Percentiles rank a stretch among this genome's conserved stretches.
Conservation (phyloP, 2,797 vertebrate species). For the Florisuga fusca region DNA sequence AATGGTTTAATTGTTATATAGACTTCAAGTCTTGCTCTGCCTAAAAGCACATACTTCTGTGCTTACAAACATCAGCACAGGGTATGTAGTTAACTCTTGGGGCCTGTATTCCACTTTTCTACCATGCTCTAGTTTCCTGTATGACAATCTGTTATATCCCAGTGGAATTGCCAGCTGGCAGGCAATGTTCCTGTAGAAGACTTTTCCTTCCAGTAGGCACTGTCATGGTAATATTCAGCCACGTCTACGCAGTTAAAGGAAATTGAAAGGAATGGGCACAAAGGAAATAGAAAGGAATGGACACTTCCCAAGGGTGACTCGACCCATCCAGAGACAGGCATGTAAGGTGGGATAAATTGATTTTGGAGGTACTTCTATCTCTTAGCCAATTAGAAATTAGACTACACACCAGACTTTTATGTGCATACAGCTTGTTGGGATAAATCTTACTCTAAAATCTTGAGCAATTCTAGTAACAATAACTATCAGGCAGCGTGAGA, state of each 20-base stretch:
- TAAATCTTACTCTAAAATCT: not conserved
- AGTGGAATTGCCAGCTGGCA: not conserved
- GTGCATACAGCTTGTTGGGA: not conserved
- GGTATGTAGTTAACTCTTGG: not conserved
- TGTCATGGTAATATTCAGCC: not conserved
- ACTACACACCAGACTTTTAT: not conserved
- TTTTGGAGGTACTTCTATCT: not conserved
- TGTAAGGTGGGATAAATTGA: not conserved
- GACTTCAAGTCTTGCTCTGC: not conserved
- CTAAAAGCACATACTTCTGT: not conserved
- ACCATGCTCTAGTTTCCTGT: not conserved
- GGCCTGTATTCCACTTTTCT: not conserved
- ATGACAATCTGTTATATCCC: not conserved
- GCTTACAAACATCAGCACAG: not conserved
- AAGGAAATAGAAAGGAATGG: constrained; percentile 23
- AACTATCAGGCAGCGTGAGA: not conserved
- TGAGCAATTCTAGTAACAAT: not conserved
- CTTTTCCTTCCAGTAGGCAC: not conserved
- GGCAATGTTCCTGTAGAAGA: constrained; percentile 15
- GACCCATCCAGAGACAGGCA: accelerated
- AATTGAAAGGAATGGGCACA: constrained; percentile 14
- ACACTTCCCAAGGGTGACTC: not conserved
- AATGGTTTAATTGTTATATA: not conserved
- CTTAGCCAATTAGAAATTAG: constrained; percentile 21
- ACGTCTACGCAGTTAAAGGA: not conserved